A percentile compares a stretch with the other conserved stretches of the same genome.
Conservation (phyloP, 2,113 vertebrate species). For the Gymnorhina tibicen region DNA sequence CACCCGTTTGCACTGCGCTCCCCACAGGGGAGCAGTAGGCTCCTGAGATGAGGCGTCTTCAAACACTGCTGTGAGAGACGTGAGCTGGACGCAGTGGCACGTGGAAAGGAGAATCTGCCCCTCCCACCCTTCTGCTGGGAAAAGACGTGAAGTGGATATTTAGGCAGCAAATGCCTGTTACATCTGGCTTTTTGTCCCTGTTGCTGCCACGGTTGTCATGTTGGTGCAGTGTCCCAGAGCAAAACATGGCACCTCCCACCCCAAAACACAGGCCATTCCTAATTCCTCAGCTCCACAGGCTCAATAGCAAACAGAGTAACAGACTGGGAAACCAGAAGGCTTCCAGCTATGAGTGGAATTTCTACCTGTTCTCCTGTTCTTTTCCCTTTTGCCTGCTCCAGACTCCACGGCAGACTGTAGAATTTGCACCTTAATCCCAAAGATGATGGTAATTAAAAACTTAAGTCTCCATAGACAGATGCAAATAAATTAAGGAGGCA, state of each 20-base stretch:
- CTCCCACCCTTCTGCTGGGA: not conserved
- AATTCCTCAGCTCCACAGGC: not conserved
- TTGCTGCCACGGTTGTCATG: rapidly evolving
- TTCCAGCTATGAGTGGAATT: not conserved
- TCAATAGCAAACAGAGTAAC: not conserved
- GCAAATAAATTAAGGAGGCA: slow-evolving; percentile 35
- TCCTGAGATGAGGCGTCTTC: not conserved
- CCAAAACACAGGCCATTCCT: not conserved
- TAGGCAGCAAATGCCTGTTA: not conserved
- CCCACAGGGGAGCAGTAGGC: not conserved
- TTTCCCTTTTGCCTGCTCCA: not conserved
- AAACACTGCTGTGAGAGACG: rapidly evolving
- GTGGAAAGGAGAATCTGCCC: not conserved
- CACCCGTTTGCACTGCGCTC: not conserved
- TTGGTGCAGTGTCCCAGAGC: not conserved
- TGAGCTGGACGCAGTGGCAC: rapidly evolving
- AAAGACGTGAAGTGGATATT: not conserved
- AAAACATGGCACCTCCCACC: not conserved
- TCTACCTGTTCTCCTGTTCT: not conserved
- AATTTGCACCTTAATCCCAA: slow-evolving; percentile 34
- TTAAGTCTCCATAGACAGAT: slow-evolving; percentile 33
- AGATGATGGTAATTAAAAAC: slow-evolving; percentile 47
- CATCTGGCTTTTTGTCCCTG: not conserved
- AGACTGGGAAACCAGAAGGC: not conserved
- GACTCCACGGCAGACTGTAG: not conserved